Evolutionary conservation across 2,113 vertebrate species (phyloP).

Genomic region (Polypterus bichir): DNA sequence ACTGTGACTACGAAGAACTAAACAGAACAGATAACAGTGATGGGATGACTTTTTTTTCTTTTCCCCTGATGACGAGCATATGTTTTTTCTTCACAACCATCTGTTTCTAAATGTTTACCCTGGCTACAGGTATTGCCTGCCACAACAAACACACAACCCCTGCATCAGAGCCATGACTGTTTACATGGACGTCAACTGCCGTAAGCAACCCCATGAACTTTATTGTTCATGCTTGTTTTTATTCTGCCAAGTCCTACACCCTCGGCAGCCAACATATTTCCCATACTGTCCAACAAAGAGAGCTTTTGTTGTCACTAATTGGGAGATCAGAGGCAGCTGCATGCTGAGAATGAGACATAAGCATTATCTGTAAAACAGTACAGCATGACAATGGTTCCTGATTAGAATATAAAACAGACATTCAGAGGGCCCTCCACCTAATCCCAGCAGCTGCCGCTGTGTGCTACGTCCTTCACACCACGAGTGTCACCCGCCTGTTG

Average conservation of each 20-base stretch:
- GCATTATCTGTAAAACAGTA: slow-evolving; percentile 24
- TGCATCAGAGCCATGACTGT: no score
- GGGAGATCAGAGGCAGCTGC: slow-evolving; percentile 34
- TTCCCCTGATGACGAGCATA: no score
- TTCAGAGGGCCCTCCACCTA: slow-evolving; percentile 22
- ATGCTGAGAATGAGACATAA: slow-evolving; percentile 21
- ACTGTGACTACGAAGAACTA: no score
- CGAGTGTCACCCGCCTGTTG: neutral
- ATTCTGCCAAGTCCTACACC: slow-evolving; percentile 22
- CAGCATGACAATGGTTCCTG: slow-evolving; percentile 17
- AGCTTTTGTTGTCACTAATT: slow-evolving; percentile 29
- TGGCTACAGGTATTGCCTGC: no score
- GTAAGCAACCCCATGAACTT: slow-evolving; percentile 18
- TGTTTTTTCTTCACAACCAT: no score
- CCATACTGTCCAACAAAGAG: slow-evolving; percentile 37
- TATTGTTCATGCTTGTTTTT: slow-evolving; percentile 27
- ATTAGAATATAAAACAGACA: slow-evolving; percentile 29
- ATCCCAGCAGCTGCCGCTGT: slow-evolving; percentile 32
- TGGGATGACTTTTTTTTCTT: no score
- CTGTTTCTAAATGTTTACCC: no score
- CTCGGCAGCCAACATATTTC: slow-evolving; percentile 32
- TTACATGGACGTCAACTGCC: slow-evolving; percentile 2
- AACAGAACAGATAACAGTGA: no score
- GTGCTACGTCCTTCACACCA: neutral
- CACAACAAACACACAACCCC: no score